Conservation (phyloP, 2,888 invertebrate species). For the Limnephilus marmoratus region DNA sequence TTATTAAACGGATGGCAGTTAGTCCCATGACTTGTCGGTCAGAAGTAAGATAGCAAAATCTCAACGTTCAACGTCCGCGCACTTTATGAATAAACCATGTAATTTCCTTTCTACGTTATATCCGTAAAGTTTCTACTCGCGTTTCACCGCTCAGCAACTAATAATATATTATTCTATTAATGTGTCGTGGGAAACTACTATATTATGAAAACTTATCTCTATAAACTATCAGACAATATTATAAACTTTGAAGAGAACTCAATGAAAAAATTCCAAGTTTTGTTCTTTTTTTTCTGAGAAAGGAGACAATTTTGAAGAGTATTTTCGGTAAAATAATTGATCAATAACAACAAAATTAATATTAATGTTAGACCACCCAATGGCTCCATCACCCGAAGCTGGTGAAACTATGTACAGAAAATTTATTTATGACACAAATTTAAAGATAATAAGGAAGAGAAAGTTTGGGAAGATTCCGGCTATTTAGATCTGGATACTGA, state of each 20-base stretch:
- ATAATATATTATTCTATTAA: background rate
- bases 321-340: background rate
- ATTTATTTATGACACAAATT: background rate
- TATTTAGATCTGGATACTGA: background rate
- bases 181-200: background rate
- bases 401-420: background rate
- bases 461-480: background rate
- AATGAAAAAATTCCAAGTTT: background rate
- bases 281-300: background rate
- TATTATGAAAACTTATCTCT: background rate
- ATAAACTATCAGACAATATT: background rate
- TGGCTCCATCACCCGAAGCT: background rate
- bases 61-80: background rate
- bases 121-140: background rate
- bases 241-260: background rate
- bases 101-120: conserved; percentile 2
- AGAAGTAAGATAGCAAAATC: background rate
- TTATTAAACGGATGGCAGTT: background rate
- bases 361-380: background rate
- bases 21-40: background rate
- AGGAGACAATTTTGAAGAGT: background rate
- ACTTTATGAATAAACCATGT: background rate
- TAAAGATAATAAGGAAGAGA: background rate
- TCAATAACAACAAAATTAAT: background rate
- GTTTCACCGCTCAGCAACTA: background rate